These are phyloP conservation scores for Macropus fuliginosus DNA, from an alignment of 2,797 vertebrate genomes.

Conservation along the genomic window DNA sequence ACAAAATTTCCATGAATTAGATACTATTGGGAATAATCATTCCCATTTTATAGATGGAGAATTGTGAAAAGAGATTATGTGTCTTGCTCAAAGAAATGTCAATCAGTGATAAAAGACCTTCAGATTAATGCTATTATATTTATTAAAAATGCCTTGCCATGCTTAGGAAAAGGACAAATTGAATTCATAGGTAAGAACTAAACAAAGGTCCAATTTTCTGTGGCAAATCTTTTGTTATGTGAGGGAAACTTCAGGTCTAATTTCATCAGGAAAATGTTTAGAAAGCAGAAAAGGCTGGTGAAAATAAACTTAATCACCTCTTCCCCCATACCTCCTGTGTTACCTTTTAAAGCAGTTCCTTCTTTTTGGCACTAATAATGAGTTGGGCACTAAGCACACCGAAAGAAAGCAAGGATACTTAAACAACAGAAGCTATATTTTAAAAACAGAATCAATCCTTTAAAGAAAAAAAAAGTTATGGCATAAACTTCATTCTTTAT, in stretches of 20 bases:
- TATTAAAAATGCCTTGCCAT: neutral
- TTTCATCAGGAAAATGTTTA: neutral
- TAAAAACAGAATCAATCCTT: constrained; percentile 10
- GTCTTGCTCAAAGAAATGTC: neutral
- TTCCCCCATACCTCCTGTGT: neutral
- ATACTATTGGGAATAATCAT: neutral
- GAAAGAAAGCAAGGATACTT: constrained; percentile 46
- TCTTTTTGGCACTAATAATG: constrained; percentile 28
- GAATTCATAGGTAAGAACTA: neutral
- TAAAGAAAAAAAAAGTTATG: neutral
- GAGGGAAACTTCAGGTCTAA: neutral
- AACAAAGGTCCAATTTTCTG: neutral
- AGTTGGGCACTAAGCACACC: neutral
- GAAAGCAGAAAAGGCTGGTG: neutral
- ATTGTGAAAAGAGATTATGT: neutral
- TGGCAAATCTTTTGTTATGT: neutral
- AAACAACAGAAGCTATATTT: constrained; percentile 31
- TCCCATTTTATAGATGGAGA: constrained; percentile 8
- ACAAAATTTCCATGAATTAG: neutral
- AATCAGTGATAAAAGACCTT: constrained; percentile 13
- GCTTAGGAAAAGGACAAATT: neutral
- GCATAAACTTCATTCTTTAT: constrained; percentile 26
- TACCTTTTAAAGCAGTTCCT: neutral
- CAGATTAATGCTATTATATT: neutral
- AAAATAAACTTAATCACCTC: neutral